Conservation (phyloP, 1,140 invertebrate species). For the Ceratitis capitata region DNA sequence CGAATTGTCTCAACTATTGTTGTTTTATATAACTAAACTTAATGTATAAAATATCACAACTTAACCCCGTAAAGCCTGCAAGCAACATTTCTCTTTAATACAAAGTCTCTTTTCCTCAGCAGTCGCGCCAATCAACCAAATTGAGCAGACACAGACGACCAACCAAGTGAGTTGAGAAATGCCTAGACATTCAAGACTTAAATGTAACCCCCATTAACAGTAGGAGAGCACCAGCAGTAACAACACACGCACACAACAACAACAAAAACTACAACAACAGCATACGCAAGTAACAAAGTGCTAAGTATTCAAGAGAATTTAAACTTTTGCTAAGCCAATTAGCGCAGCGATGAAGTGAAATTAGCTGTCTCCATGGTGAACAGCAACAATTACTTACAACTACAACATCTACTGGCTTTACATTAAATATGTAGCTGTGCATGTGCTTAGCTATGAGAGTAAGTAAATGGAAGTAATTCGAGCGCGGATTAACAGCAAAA, state of each 20-base stretch:
- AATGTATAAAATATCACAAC: too few species aligned
- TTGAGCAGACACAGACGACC: background rate
- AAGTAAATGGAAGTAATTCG: too few species aligned
- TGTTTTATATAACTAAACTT: too few species aligned
- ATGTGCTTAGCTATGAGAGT: too few species aligned
- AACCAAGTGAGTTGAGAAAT: background rate
- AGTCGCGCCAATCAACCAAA: background rate
- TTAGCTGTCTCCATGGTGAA: background rate
- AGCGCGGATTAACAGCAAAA: background rate
- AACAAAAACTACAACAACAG: background rate
- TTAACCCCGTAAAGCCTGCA: too few species aligned
- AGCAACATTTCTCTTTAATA: too few species aligned
- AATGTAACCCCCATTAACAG: too few species aligned
- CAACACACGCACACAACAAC: too few species aligned
- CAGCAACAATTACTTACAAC: background rate
- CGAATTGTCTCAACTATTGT: too few species aligned
- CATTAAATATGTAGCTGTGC: background rate
- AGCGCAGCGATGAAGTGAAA: background rate
- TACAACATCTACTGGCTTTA: background rate
- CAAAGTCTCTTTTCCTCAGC: too few species aligned
- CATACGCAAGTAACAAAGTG: background rate
- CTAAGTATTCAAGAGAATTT: background rate
- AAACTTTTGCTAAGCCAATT: slow-evolving; percentile 12
- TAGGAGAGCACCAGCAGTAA: too few species aligned
- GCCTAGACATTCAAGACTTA: background rate